Base-by-base conservation (phyloP, 2,797 vertebrate species). In the Antennarius maculatus region DNA sequence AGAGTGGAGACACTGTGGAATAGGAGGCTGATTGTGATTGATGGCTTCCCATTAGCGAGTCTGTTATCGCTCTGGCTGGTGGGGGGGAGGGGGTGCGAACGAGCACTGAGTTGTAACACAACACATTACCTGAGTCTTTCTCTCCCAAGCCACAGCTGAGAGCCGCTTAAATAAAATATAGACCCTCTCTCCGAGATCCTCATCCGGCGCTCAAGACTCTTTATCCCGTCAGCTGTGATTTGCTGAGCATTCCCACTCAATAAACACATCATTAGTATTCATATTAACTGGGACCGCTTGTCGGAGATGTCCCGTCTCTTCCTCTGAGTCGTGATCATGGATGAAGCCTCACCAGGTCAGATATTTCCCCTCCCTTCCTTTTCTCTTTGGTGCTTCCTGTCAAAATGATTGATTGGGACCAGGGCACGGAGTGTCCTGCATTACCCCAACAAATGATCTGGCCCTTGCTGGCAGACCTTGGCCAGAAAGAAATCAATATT, bases 31-130 rank as follows among this genome's bases (percentile, higher is more conserved):
- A 97, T 96, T 95, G 95, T 96, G 95, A 97, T 95, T 96, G 96
- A 97, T 97, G 95, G 92, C 93, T 96, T 96, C 95, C 96, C 95
- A 96, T 96, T 96, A 97, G 94, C 86, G 83, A 58, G 66, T 76
- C 52, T 87, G 86, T 90, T 89, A 89, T 84, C 72, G 70, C 82
- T 84, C 61, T 54, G 61, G 78, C 74, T 86, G 84, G 83, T 92
- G 93, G 93, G 23, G 23, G 23, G 23, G 23, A 2, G 23, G 23
- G 23, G 23, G 23, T 23, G n/a, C 23, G 94, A 94, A 93, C 93
- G 92, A 93, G 93, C 95, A 96, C 94, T 96, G 95, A 94, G 93
- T 96, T 95, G 95, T 96, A 97, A 96, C 95, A 96, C 95, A 96
- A 96, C 95, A 95, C 94, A 96, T 96, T 95, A 96, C 94, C 94